Conservation (phyloP, 1,140 invertebrate species). For the Bombus huntii region DNA sequence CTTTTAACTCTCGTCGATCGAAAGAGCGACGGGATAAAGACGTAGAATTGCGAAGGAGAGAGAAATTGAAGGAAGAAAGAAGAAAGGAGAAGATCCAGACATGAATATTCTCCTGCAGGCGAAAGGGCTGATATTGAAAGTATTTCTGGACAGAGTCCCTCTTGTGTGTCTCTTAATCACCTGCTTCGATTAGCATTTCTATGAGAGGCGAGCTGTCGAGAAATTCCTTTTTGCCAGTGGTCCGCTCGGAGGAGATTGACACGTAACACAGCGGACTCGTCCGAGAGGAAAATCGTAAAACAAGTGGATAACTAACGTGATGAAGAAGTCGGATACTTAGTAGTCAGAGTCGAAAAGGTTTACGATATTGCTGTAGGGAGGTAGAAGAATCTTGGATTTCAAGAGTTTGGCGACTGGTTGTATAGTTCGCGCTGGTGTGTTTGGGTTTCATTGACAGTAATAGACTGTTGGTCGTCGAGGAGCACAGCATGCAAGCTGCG, state of each 20-base stretch:
- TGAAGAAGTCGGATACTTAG: neutral
- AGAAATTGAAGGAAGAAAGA: neutral
- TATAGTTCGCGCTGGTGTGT: constrained; percentile 48
- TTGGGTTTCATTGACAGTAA: constrained; percentile 66
- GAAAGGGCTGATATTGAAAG: constrained; percentile 29
- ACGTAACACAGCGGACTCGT: constrained; percentile 1
- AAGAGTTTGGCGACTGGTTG: constrained; percentile 11
- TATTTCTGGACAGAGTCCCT: neutral
- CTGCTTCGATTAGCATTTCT: constrained; percentile 41
- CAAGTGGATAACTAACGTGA: constrained; percentile 21
- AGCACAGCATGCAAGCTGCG: constrained; percentile 24
- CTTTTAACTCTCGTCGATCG: constrained; percentile 48
- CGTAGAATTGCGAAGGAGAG: neutral
- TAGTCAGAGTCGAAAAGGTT: constrained; percentile 16
- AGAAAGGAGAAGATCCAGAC: neutral
- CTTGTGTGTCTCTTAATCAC: constrained; percentile 7
- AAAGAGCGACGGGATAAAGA: constrained; percentile 8
- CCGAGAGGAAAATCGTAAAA: neutral
- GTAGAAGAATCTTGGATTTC: constrained; percentile 24
- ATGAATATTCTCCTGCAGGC: constrained; percentile 31
- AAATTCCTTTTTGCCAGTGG: neutral
- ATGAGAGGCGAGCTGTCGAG: neutral
- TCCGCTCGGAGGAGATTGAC: constrained; percentile 2
- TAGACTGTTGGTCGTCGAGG: constrained; percentile 51
- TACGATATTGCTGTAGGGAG: constrained; percentile 41